Evolutionary conservation across 2,113 vertebrate genomes (phyloP).

Genomic region (Coturnix japonica): DNA sequence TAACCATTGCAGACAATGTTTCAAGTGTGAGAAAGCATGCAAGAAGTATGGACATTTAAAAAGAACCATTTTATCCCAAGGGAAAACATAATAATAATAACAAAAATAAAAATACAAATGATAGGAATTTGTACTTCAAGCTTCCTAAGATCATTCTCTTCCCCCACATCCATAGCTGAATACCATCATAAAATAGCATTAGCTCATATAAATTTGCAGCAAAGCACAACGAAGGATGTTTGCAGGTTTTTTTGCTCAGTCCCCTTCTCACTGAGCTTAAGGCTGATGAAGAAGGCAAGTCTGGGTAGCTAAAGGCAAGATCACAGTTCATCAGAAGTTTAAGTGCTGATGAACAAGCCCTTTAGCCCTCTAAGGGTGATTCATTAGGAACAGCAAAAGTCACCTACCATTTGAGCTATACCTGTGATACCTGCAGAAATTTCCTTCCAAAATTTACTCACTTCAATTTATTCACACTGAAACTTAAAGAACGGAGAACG

Average conservation of each 20-base stretch:
- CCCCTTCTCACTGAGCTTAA: background rate
- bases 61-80: background rate
- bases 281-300: background rate
- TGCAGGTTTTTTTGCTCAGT: background rate
- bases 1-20: background rate
- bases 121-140: background rate
- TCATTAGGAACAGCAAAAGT: background rate
- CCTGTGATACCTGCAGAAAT: background rate
- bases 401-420: background rate
- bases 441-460: background rate
- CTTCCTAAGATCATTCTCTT: background rate
- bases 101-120: background rate
- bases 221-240: background rate
- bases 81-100: too few relatives aligned
- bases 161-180: background rate
- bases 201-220: background rate
- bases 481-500: background rate
- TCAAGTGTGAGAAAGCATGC: background rate
- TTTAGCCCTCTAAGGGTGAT: background rate
- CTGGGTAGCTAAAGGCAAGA: constrained; percentile 8
- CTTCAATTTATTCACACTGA: background rate
- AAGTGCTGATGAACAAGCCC: background rate
- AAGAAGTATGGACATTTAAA: background rate
- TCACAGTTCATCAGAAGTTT: constrained; percentile 23
- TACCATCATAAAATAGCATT: background rate